These are phyloP conservation scores for Macroglossus sobrinus DNA, from an alignment of 2,113 vertebrate genomes.

Conservation along the genomic window DNA sequence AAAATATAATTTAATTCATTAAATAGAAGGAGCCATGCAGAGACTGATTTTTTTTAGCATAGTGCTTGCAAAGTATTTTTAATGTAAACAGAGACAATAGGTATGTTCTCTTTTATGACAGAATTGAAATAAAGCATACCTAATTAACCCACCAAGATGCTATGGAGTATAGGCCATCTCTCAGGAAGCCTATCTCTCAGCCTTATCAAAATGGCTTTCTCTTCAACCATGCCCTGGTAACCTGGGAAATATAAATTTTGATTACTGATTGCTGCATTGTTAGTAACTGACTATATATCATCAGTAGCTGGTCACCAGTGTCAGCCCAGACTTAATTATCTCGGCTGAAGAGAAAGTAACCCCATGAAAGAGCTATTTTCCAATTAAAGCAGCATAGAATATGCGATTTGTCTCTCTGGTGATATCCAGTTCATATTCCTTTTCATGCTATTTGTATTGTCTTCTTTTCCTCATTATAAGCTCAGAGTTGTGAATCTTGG, in stretches of 20 bases:
- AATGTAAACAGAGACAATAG: constrained; percentile 70
- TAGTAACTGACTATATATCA: constrained; percentile 49
- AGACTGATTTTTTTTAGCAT: constrained; percentile 47
- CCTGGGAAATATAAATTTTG: constrained; percentile 69
- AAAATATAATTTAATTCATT: constrained; percentile 45
- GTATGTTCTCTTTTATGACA: constrained; percentile 64
- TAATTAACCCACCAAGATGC: constrained; percentile 71
- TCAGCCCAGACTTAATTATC: constrained; percentile 68
- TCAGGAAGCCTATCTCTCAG: constrained; percentile 34
- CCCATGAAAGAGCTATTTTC: constrained; percentile 25
- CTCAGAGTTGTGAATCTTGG: constrained; percentile 51
- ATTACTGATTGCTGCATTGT: constrained; percentile 77
- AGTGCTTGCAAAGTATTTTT: constrained; percentile 57
- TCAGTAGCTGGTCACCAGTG: constrained; percentile 46
- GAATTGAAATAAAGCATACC: constrained; percentile 71
- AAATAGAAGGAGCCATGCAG: background rate
- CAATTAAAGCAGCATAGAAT: constrained; percentile 66
- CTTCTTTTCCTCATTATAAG: constrained; percentile 61
- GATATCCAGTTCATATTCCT: constrained; percentile 39
- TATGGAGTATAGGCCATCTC: background rate
- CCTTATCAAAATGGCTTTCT: constrained; percentile 47
- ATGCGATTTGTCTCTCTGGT: constrained; percentile 63
- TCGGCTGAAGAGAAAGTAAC: constrained; percentile 50
- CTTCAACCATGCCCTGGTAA: constrained; percentile 55
- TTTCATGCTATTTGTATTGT: constrained; percentile 54